Evolutionary conservation across 1,140 invertebrate species (phyloP), one percentile per base, ranked within the genome.

Genomic region (Brachionus plicatilis): DNA sequence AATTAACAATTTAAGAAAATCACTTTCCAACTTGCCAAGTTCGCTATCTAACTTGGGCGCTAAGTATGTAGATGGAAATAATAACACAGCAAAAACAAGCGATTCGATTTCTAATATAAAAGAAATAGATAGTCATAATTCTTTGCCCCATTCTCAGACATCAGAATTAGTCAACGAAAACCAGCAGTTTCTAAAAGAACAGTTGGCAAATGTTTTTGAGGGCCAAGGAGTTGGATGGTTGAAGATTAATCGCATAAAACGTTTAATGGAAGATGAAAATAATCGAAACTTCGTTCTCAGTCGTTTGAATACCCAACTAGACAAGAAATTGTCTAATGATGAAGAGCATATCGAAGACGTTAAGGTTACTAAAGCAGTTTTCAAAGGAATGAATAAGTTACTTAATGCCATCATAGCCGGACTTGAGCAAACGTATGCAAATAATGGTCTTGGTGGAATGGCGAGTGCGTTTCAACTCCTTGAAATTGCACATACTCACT

Each of bases 251-350:
- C 92, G 96, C 45, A 91, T 99, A 20, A 96, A 95, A 87, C 97
- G 97, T 88, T 90, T 99, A 5, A 97, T 99, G 95, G 97, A 99
- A 90, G 97, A 99, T 90, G 98, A 99, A 90, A 98, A 94, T 80
- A 97, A 99, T 91, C 92, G 98, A 41, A 97, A 96, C 88, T 93
- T 99, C 89, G 94, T 98, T 9, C 93, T 99, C 1, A 95, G 94
- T 72, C 96, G 97, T 88, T 91, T 99, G 8, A 99, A 99, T 89
- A 94, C 94, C 86, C 96, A 95, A 84, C 91, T 98, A 20, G 96
- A 96, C 86, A 93, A 93, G 86, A 98, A 97, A 90, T 94, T 98
- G 53, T 94, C 94, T 76, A 95, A 96, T 83, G 91, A 91, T 2
- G 95, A 97, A 89, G 95, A 97, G 90, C 95, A 97, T 88, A 95